Percentiles rank a stretch among this genome's conserved stretches.
Evolutionary conservation across 2,113 vertebrate genomes (phyloP).

Genomic region (Coturnix japonica): DNA sequence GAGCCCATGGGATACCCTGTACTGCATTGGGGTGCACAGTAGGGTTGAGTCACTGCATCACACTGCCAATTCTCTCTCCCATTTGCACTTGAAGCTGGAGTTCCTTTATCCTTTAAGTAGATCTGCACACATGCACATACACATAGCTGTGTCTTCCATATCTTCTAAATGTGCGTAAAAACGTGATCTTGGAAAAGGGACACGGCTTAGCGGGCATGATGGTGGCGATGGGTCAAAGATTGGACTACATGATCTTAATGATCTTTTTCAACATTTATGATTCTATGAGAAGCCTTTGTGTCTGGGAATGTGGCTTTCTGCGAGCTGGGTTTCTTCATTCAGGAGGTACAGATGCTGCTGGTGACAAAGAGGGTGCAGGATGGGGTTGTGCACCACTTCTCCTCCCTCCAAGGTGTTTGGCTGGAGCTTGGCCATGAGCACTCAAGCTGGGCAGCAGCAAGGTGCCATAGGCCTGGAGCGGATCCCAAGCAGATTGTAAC

Average conservation of each 20-base stretch:
- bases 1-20: neutral
- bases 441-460: neutral
- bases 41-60: neutral
- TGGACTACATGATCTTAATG: too few species aligned
- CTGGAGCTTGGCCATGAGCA: neutral
- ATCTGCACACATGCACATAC: neutral
- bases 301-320: neutral
- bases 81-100: neutral
- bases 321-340: neutral
- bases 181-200: too few species aligned
- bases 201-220: too few species aligned
- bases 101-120: neutral
- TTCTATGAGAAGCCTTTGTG: neutral
- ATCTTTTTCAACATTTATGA: too few species aligned
- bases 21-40: rapidly evolving
- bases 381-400: neutral
- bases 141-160: too few species aligned
- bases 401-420: neutral
- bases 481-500: slow-evolving; percentile 5
- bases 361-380: neutral
- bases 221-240: too few species aligned
- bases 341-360: neutral
- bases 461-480: neutral
- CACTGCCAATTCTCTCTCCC: neutral
- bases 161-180: too few species aligned